A percentile compares a stretch with the other conserved stretches of the same genome.
Conservation (phyloP, 2,113 vertebrate genomes). For the Laterallus jamaicensis region DNA sequence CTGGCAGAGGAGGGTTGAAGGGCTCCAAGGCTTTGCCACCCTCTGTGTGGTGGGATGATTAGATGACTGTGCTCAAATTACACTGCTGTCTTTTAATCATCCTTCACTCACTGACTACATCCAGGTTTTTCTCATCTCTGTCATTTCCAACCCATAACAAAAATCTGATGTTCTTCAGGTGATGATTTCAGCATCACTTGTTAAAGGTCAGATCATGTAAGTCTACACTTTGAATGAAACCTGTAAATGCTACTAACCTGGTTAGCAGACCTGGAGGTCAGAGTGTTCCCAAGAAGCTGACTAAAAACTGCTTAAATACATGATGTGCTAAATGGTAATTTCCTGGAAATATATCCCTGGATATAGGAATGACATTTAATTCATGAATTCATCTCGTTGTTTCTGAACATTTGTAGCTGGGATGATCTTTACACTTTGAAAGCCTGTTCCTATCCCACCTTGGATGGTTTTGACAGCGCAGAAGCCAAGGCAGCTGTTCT, state of each 20-base stretch:
- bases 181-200: neutral
- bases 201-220: neutral
- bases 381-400: neutral
- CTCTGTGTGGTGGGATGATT: neutral
- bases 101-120: neutral
- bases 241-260: neutral
- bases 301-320: neutral
- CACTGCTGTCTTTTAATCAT: neutral
- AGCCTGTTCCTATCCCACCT: neutral
- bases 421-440: neutral
- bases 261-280: neutral
- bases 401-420: neutral
- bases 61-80: neutral
- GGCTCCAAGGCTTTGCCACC: neutral
- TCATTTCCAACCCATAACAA: neutral
- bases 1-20: neutral
- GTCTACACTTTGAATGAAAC: neutral
- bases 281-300: neutral
- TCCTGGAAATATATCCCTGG: neutral
- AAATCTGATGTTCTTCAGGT: neutral
- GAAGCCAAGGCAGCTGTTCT: neutral
- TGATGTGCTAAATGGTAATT: neutral
- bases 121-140: neutral
- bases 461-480: fast-evolving
- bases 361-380: neutral